Evolutionary conservation across 2,888 invertebrate species (phyloP).

Genomic region (Dryocosmus kuriphilus): DNA sequence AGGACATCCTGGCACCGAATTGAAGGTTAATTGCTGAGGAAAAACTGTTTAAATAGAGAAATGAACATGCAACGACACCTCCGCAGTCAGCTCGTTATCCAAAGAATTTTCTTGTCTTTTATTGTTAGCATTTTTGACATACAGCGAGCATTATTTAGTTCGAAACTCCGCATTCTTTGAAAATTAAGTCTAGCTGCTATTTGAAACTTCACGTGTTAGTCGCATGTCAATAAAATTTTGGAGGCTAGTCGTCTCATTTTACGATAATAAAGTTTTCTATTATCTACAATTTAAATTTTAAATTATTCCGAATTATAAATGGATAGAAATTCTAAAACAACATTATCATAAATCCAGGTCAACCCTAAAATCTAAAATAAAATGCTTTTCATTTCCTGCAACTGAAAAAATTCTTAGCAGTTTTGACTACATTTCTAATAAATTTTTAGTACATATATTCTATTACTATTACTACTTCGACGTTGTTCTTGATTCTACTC

Average conservation of each 20-base stretch:
- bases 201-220: neutral
- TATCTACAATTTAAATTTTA: too few relatives aligned
- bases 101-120: neutral
- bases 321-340: too few relatives aligned
- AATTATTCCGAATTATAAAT: too few relatives aligned
- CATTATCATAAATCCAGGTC: too few relatives aligned
- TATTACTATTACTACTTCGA: too few relatives aligned
- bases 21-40: slow-evolving; percentile 12
- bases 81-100: too few relatives aligned
- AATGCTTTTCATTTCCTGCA: too few relatives aligned
- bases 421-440: too few relatives aligned
- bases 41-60: slow-evolving; percentile 8
- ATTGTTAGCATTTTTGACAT: neutral
- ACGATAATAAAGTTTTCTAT: neutral
- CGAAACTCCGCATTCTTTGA: slow-evolving; percentile 22
- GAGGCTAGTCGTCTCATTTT: neutral
- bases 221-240: neutral
- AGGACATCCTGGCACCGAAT: slow-evolving; percentile 9
- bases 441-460: too few relatives aligned
- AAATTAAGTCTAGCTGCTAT: neutral
- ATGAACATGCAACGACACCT: neutral
- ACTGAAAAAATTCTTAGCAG: too few relatives aligned
- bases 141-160: neutral
- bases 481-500: too few relatives aligned
- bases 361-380: too few relatives aligned